Evolutionary conservation across 2,888 invertebrate species (phyloP), one percentile per base, ranked within the genome.

Genomic region (Strigamia transsilvanica): DNA sequence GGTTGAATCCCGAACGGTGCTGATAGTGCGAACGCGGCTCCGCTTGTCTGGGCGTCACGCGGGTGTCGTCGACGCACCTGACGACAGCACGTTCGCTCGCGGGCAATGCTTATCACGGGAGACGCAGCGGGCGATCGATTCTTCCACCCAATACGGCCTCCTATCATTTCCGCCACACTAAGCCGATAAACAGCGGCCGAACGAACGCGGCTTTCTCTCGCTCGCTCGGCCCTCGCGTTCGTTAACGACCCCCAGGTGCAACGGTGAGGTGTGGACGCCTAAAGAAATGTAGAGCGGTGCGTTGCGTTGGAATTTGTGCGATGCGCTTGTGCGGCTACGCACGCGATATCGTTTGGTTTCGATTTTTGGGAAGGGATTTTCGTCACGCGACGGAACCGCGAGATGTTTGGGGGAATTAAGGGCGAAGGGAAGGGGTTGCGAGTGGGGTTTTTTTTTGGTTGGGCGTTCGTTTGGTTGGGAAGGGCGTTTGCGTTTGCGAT

Each of bases 31-130:
- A 73, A 27, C 73, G 73, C 73, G 73, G 32, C 73, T 73, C 32
- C 73, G 73, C 73, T 73, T 73, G 73, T 73, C 73, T 73, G 73
- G 73, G 73, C 73, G 73, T 73, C 73, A 73, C 73, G 73, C 73
- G 73, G 73, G 73, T 73, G 73, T 73, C 73, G 73, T 73, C 73
- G 73, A 73, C 73, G 73, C 73, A 73, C 73, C 73, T 73, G 73
- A 73, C 73, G 73, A 73, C 73, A 73, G 73, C 73, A 73, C 73
- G 73, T 73, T 73, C 73, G 73, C 73, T 73, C 32, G 73, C 73
- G 73, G 73, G 73, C 73, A 32, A 27, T 73, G 73, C 73, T 73
- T 73, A 73, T 73, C 73, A 73, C 73, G 32, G 73, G 73, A 73
- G 73, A 32, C 73, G 73, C 73, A 73, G 73, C 73, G 73, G 73